These are phyloP conservation scores for Apeira syringaria DNA, from an alignment of 2,888 invertebrate genomes.

Conservation along the genomic window DNA sequence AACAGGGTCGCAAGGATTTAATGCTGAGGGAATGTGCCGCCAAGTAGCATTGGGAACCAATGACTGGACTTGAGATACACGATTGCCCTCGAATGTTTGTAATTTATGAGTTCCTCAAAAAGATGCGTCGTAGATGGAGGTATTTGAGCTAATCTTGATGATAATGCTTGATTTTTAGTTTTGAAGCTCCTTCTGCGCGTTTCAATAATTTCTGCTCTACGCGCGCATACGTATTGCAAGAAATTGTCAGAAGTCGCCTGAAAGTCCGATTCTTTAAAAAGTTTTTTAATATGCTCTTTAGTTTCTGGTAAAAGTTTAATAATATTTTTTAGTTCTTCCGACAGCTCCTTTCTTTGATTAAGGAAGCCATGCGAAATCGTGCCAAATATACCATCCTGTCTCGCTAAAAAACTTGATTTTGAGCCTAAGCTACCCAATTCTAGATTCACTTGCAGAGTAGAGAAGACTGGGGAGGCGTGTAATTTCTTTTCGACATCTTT, in stretches of 20 bases:
- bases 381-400: background rate
- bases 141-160: background rate
- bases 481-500: conserved; percentile 1
- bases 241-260: background rate
- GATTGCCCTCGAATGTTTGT: too few relatives aligned
- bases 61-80: too few relatives aligned
- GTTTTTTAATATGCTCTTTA: background rate
- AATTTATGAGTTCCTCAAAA: background rate
- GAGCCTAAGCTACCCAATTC: background rate
- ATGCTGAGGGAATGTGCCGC: too few relatives aligned
- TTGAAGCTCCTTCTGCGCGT: background rate
- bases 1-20: too few relatives aligned
- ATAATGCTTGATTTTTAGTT: background rate
- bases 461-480: background rate
- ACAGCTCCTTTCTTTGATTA: background rate
- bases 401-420: background rate
- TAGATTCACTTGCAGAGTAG: background rate
- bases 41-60: too few relatives aligned
- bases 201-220: background rate
- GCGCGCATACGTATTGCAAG: background rate
- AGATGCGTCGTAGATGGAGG: background rate
- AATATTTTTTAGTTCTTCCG: background rate
- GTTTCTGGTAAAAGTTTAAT: background rate
- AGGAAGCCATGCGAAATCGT: background rate
- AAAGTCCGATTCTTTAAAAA: background rate